Conservation (phyloP, 2,113 vertebrate species). For the Garra rufa region DNA sequence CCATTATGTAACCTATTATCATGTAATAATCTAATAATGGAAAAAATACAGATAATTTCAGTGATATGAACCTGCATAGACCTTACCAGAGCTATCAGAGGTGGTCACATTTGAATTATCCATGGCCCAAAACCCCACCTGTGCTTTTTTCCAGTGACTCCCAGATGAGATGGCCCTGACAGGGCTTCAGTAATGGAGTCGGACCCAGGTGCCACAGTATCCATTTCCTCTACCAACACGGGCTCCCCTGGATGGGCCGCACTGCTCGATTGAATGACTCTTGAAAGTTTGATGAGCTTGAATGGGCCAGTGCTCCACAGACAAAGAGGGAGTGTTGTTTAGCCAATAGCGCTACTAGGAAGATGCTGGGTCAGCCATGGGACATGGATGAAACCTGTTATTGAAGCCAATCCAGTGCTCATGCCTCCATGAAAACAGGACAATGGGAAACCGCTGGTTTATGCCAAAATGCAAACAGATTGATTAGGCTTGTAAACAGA, state of each 20-base stretch:
- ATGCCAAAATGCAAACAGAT: slow-evolving; percentile 42
- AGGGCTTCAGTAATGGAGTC: slow-evolving; percentile 52
- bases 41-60: background rate
- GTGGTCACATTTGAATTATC: slow-evolving; percentile 51
- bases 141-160: slow-evolving; percentile 52
- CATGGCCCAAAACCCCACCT: slow-evolving; percentile 51
- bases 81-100: slow-evolving; percentile 24
- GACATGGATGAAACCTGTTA: slow-evolving; percentile 50
- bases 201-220: slow-evolving; percentile 48
- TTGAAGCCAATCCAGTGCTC: slow-evolving; percentile 50
- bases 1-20: background rate
- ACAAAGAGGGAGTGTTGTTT: slow-evolving; percentile 52
- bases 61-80: slow-evolving; percentile 23
- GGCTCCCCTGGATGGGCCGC: slow-evolving; percentile 51
- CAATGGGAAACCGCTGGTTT: slow-evolving; percentile 40
- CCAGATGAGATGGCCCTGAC: slow-evolving; percentile 52
- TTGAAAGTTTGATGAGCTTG: slow-evolving; percentile 58
- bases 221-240: slow-evolving; percentile 51
- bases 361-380: slow-evolving; percentile 52
- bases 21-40: background rate
- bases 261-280: slow-evolving; percentile 58
- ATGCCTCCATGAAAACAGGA: slow-evolving; percentile 41
- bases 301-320: slow-evolving; percentile 48
- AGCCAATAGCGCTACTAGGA: slow-evolving; percentile 39
- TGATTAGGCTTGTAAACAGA: slow-evolving; percentile 49